Evolutionary conservation across 2,113 vertebrate genomes (phyloP).

Genomic region (Murina feae): DNA sequence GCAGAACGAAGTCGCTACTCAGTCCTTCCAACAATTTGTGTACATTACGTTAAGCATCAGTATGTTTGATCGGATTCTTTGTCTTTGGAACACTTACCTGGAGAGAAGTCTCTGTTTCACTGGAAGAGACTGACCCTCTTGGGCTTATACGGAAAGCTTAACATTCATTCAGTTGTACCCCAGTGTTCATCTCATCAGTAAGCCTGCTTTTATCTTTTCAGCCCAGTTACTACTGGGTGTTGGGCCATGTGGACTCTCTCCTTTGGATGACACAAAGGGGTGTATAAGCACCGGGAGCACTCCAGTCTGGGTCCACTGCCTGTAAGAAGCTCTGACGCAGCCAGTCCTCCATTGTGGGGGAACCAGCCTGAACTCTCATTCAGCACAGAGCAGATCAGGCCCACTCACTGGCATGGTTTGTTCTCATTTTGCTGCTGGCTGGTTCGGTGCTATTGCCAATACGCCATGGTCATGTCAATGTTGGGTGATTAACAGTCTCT

Average conservation of each 20-base stretch:
- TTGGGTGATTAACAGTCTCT: accelerated
- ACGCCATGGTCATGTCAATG: no score
- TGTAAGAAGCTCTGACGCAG: neutral
- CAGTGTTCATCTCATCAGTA: neutral
- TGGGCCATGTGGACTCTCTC: neutral
- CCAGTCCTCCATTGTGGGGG: neutral
- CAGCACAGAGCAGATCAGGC: neutral
- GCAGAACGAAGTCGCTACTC: neutral
- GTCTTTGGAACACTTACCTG: neutral
- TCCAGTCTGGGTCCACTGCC: neutral
- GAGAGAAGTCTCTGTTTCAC: neutral
- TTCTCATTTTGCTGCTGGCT: neutral
- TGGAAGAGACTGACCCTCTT: neutral
- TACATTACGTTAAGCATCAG: neutral
- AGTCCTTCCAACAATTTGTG: neutral
- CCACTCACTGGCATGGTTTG: neutral
- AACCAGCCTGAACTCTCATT: neutral
- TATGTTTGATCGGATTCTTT: neutral
- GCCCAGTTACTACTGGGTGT: neutral
- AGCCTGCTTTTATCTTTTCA: neutral
- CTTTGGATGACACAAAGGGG: neutral
- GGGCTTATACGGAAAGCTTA: neutral
- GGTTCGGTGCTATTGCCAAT: neutral
- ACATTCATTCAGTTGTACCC: neutral
- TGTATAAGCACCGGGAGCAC: no score